Percentiles rank a stretch among this genome's conserved stretches.
Evolutionary conservation across 2,797 vertebrate species (phyloP).

Genomic region (Channallabes apus): DNA sequence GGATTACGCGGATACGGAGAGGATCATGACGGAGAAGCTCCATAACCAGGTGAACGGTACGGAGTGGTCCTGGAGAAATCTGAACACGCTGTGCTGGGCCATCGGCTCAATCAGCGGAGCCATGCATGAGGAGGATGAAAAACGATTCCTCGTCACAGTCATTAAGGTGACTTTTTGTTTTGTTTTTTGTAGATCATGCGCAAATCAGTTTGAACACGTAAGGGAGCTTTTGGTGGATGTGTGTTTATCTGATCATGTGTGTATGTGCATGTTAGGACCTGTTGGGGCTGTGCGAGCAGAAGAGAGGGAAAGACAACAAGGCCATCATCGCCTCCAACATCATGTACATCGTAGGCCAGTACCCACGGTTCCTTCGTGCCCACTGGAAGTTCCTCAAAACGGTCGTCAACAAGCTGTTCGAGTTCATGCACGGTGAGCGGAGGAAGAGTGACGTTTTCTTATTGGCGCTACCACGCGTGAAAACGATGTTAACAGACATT

Average conservation of each 20-base stretch:
- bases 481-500: not conserved
- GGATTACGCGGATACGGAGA: constrained; percentile 96
- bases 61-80: constrained; percentile 98
- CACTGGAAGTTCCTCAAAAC: constrained; percentile 99
- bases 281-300: constrained; percentile 96
- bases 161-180: constrained; percentile 82
- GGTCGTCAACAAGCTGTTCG: constrained; percentile 97
- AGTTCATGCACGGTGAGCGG: constrained; percentile 96
- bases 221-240: not conserved
- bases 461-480: too few relatives aligned
- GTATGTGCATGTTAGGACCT: constrained; percentile 78
- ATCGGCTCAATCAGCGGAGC: constrained; percentile 98
- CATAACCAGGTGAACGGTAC: constrained; percentile 98
- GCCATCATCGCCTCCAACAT: constrained; percentile 99
- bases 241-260: not conserved
- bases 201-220: not conserved
- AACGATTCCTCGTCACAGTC: constrained; percentile 96
- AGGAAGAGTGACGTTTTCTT: not conserved
- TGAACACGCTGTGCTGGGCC: constrained; percentile 97
- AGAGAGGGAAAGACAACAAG: constrained; percentile 98
- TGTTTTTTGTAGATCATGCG: too few relatives aligned
- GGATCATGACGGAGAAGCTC: constrained; percentile 98
- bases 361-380: constrained; percentile 93
- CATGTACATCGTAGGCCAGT: constrained; percentile 99
- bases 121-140: constrained; percentile 98